Evolutionary conservation across 2,888 invertebrate genomes (phyloP).

Genomic region (Eupelmus urozonus): DNA sequence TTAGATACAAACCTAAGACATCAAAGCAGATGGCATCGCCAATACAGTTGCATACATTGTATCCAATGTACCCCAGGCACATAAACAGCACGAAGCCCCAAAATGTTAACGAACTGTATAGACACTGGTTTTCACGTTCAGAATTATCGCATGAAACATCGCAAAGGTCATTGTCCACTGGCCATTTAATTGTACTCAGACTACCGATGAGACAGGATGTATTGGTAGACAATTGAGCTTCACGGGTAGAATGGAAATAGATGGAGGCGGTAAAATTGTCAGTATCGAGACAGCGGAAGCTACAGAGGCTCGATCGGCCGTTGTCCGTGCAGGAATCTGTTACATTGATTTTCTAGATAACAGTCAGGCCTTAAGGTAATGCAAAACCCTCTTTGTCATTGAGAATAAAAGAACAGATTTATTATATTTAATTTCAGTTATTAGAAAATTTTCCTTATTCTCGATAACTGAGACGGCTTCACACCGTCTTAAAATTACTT

Average conservation of each 20-base stretch:
- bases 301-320: conserved; percentile 6
- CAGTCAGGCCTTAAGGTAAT: conserved; percentile 14
- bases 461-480: too few relatives aligned
- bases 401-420: too few relatives aligned
- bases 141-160: conserved; percentile 64
- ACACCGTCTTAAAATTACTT: too few relatives aligned
- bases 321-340: conserved; percentile 48
- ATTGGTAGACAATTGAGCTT: background rate
- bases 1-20: conserved; percentile 89
- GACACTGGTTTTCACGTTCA: conserved; percentile 64
- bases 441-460: too few relatives aligned
- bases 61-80: conserved; percentile 87
- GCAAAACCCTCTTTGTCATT: background rate
- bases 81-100: conserved; percentile 87
- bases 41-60: conserved; percentile 91
- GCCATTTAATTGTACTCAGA: too few relatives aligned
- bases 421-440: too few relatives aligned
- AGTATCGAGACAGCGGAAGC: conserved; percentile 8
- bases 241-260: conserved; percentile 3
- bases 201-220: conserved; percentile 32
- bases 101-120: conserved; percentile 83
- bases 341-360: conserved; percentile 53
- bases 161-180: conserved; percentile 55
- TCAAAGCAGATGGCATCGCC: conserved; percentile 95
- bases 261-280: conserved; percentile 1